Base-by-base conservation (phyloP, 2,888 invertebrate species). In the Aromia moschata region DNA sequence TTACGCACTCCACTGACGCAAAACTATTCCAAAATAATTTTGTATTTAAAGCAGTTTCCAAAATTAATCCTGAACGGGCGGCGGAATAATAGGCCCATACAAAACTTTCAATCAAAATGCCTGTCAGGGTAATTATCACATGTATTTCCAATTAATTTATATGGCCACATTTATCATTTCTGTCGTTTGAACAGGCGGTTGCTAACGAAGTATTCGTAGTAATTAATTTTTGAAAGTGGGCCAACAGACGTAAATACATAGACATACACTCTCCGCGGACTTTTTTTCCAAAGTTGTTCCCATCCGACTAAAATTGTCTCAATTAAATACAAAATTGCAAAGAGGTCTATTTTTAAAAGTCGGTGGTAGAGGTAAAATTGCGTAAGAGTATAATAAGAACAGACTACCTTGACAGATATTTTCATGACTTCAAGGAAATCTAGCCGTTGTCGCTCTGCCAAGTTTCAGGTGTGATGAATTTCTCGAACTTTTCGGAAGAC, bases 221-320 rank as follows among this genome's bases (percentile, higher is more conserved):
- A 38, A 49, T 49, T 49, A 20, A 38, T 49, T 49, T 38, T 49
- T 49, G 49, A 49, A 38, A 10, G n/a, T n/a, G 25, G 25, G 49
- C 49, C 49, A 49, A 47, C 17, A n/a, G 9, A 38, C n/a, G 33
- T 11, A 10, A 33, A 11, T 30, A 30, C 15, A 7, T 25, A 7
- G 11, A 18, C 18, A n/a, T n/a, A 18, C 41, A 10, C 41, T 18
- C 41, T 4, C 25, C 25, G 25, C 25, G 4, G 25, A 4, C 9
- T 4, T 25, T 4, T 25, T 25, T 25, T 5, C 25, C 25, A 25
- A 25, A 33, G 10, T 14, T 40, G 3, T 40, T 12, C 3, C 12
- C 4, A 11, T 15, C 9, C 3, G 3, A 9, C 11, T 4, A 38
- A 38, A 15, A 41, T 14, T 14, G 38, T 38, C 4, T 14, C 18